These are phyloP conservation scores for Muscina levida DNA, from an alignment of 2,888 invertebrate species.

Conservation along the genomic window DNA sequence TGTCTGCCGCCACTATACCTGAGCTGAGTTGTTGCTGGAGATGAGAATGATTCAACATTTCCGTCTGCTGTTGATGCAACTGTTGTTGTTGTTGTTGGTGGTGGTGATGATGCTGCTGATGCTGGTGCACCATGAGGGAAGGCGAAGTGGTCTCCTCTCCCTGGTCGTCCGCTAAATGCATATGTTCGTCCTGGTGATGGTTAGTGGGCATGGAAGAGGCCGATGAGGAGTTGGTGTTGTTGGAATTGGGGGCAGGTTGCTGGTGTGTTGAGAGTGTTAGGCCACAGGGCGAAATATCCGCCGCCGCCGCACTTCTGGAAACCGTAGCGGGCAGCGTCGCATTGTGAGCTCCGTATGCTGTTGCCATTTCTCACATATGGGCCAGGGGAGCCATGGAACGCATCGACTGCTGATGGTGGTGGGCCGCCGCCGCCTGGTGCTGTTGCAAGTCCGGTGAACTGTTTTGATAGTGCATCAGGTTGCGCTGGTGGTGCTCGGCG, in stretches of 20 bases:
- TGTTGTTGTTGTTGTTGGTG: constrained; percentile 60
- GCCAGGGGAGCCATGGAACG: constrained; percentile 80
- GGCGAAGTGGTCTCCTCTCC: constrained; percentile 25
- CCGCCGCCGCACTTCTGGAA: constrained; percentile 59
- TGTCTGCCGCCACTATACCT: constrained; percentile 53
- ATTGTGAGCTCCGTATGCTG: constrained; percentile 75
- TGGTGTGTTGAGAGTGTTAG: constrained; percentile 52
- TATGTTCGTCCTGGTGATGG: constrained; percentile 56
- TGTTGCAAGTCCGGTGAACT: constrained; percentile 79
- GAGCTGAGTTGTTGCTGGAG: constrained; percentile 64
- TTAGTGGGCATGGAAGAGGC: constrained; percentile 63
- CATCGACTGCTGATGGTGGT: constrained; percentile 79
- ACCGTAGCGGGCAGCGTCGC: constrained; percentile 65
- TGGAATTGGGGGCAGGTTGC: constrained; percentile 43
- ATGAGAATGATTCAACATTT: constrained; percentile 45
- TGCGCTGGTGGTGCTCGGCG: constrained; percentile 76
- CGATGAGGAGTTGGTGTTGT: constrained; percentile 55
- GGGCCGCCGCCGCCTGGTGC: constrained; percentile 72
- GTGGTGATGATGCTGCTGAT: constrained; percentile 67
- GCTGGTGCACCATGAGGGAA: constrained; percentile 53
- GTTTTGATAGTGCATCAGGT: constrained; percentile 79
- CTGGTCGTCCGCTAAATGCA: constrained; percentile 65
- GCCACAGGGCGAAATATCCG: constrained; percentile 63
- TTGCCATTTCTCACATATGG: constrained; percentile 81
- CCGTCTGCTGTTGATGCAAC: constrained; percentile 56